phyloP scores from a whole-genome alignment of 2,888 invertebrate genomes.

The Mesorhabditis spiculigera region DNA sequence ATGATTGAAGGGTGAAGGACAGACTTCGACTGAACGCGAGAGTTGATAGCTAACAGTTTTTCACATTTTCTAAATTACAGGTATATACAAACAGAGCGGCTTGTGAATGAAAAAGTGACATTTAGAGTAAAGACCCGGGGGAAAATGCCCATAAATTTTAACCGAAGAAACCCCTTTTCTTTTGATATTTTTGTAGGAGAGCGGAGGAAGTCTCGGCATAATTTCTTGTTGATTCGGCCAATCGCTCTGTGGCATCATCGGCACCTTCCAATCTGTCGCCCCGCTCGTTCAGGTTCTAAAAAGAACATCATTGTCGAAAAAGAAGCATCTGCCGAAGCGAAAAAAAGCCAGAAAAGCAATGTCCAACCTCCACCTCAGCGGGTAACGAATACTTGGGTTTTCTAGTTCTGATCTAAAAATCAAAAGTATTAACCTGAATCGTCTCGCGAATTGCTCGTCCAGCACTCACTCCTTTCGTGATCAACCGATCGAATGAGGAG shows the following conservation, averaged over 20 bases:
- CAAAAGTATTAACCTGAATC: not conserved
- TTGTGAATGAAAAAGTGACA: too few relatives aligned
- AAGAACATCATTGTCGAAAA: too few relatives aligned
- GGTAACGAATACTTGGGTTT: not conserved
- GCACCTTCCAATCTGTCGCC: not conserved
- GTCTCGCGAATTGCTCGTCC: not conserved
- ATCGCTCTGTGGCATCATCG: not conserved
- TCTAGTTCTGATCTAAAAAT: not conserved
- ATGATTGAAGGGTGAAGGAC: too few relatives aligned
- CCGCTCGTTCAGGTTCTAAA: slow-evolving; percentile 6
- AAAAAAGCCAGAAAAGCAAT: not conserved
- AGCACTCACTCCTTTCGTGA: slow-evolving; percentile 5
- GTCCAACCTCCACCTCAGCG: not conserved
- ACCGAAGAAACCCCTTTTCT: not conserved
- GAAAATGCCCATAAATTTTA: not conserved
- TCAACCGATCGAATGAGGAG: not conserved
- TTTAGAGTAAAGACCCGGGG: too few relatives aligned
- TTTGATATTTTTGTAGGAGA: not conserved
- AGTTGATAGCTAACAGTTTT: too few relatives aligned
- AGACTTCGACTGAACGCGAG: too few relatives aligned
- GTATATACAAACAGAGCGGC: too few relatives aligned
- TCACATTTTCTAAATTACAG: too few relatives aligned
- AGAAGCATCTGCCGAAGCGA: too few relatives aligned
- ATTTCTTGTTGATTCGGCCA: not conserved
- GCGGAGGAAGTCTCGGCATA: not conserved